These are phyloP conservation scores for Oreochromis niloticus DNA, from an alignment of 2,113 vertebrate species.

Conservation along the genomic window DNA sequence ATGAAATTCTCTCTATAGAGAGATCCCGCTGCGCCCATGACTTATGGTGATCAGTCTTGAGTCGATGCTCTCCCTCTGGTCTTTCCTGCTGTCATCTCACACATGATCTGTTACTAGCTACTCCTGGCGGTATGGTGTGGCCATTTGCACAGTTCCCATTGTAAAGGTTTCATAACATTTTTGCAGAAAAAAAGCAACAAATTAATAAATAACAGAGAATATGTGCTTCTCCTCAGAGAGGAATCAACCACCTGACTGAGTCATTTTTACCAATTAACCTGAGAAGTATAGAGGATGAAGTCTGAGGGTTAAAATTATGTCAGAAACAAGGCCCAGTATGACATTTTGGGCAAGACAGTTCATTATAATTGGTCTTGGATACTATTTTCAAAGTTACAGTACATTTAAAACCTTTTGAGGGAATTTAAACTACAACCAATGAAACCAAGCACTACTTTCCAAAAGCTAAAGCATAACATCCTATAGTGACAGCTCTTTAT, in stretches of 20 bases:
- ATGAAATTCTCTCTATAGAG: slow-evolving; percentile 10
- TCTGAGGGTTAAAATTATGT: neutral
- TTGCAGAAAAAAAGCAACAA: neutral
- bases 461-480: neutral
- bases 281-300: neutral
- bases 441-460: neutral
- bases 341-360: neutral
- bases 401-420: neutral
- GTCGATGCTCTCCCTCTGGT: slow-evolving; percentile 10
- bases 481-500: neutral
- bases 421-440: neutral
- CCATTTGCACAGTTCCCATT: neutral
- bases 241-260: slow-evolving; percentile 24
- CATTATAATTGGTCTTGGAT: slow-evolving; percentile 15
- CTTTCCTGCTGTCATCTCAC: slow-evolving; percentile 29
- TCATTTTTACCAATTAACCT: slow-evolving; percentile 16
- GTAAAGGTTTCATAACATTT: slow-evolving; percentile 25
- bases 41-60: slow-evolving; percentile 9
- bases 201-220: neutral
- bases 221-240: slow-evolving; percentile 12
- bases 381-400: neutral
- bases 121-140: neutral
- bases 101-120: neutral
- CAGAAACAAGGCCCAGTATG: slow-evolving; percentile 8
- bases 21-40: slow-evolving; percentile 18